Evolutionary conservation across 2,888 invertebrate species (phyloP), one percentile per base, ranked within the genome.

Genomic region (Acheta domesticus): DNA sequence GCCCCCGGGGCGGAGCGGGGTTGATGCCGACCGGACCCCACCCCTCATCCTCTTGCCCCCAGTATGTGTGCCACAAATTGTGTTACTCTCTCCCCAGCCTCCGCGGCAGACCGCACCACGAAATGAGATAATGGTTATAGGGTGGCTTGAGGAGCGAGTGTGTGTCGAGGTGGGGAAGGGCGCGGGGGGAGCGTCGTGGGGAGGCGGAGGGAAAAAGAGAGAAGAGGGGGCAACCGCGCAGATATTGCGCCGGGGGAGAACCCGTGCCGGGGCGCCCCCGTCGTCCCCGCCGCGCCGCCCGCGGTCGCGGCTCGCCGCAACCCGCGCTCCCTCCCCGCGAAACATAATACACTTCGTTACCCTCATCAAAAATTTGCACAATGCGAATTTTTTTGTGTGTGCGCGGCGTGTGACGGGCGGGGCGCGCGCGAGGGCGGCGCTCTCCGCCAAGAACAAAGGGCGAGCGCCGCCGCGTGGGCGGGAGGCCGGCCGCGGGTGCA

Each of bases 341-440:
- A 81, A 81, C 80, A 80, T 77, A 79, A 81, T 79, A 80, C 81
- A 81, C 81, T 81, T 81, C 80, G 81, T 81, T 81, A 81, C 80
- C 76, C 81, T 78, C 80, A 80, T 81, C 81, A 81, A 79, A 81
- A 81, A 81, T 81, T 80, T 78, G 80, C 80, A 80, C 81, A 81
- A 81, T 81, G 78, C 77, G 77, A 80, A 75, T 76, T 79, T 79
- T 79, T 77, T 79, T 79, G 19, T 19, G 36, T 23, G 62, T 62
- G 19, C 62, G 19, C 76, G 21, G 75, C 76, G 49, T 75, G 36
- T 21, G n/a, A 20, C 49, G 20, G 19, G 21, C 77, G 20, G 14
- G 49, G 21, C 79, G 76, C 16, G 23, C 21, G 48, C 16, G 48
- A 77, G 73, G 74, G 49, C 62, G 77, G n/a, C n/a, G 21, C 49